Evolutionary conservation across 2,888 invertebrate genomes (phyloP).

Genomic region (Alsophila aescularia): DNA sequence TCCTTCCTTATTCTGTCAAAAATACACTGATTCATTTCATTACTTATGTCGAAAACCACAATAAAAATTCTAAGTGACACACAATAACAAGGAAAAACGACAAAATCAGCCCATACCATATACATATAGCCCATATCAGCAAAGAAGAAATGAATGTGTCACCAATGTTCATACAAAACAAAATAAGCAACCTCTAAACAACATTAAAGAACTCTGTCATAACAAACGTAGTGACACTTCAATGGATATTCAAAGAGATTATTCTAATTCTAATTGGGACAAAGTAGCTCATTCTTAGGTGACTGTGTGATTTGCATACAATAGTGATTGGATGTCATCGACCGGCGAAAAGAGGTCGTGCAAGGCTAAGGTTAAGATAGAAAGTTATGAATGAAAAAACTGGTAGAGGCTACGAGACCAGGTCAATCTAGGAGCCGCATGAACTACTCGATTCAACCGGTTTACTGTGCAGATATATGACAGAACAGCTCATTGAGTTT

Average conservation of each 20-base stretch:
- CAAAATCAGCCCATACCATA: conserved; percentile 10
- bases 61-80: conserved; percentile 19
- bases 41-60: conserved; percentile 10
- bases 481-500: not conserved
- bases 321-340: conserved; percentile 40
- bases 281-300: not conserved
- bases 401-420: conserved; percentile 1
- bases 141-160: conserved; percentile 26
- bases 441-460: not conserved
- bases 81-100: conserved; percentile 32
- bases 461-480: not conserved
- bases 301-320: conserved; percentile 42
- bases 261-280: not conserved
- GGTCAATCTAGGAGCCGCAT: not conserved
- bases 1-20: not conserved
- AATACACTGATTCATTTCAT: conserved; percentile 16
- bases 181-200: not conserved
- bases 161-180: conserved; percentile 2
- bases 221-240: not conserved
- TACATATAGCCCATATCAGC: not conserved
- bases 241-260: not conserved
- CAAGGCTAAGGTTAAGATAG: conserved; percentile 42
- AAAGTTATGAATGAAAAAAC: conserved; percentile 23
- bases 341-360: conserved; percentile 32
- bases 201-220: not conserved